phyloP scores from a whole-genome alignment of 2,797 vertebrate genomes.

The Scarus forsteni region DNA sequence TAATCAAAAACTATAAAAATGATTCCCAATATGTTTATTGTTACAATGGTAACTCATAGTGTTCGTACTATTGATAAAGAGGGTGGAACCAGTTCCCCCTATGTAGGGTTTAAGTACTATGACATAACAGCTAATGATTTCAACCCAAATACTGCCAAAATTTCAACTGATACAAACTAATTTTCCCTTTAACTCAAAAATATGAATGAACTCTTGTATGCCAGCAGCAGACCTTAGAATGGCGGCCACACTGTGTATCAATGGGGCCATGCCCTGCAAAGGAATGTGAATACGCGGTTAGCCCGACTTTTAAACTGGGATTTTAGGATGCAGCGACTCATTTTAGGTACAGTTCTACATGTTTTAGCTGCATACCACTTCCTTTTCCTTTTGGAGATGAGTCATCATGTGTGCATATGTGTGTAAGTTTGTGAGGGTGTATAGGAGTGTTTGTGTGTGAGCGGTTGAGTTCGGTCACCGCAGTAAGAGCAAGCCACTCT shows the following conservation, averaged over 20 bases:
- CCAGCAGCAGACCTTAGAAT: conserved; percentile 1
- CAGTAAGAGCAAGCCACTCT: conserved; percentile 68
- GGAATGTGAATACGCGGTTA: conserved; percentile 49
- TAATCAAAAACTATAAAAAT: no score
- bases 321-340: conserved; percentile 63
- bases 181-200: neutral
- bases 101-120: no score
- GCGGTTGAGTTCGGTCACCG: conserved; percentile 69
- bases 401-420: conserved; percentile 59
- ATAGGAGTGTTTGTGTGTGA: conserved; percentile 36
- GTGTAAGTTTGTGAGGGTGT: conserved; percentile 13
- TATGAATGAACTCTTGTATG: conserved; percentile 28
- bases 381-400: conserved; percentile 74
- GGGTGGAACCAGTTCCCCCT: no score
- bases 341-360: conserved; percentile 68
- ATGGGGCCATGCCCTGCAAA: conserved; percentile 33
- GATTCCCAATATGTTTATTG: no score
- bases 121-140: no score
- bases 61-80: no score
- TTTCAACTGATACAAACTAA: neutral
- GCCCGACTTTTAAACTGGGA: conserved; percentile 45
- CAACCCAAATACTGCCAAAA: no score
- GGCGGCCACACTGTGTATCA: conserved; percentile 15
- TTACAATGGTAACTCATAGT: no score
- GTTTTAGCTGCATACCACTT: conserved; percentile 76